Base-by-base conservation (phyloP, 2,888 invertebrate genomes). In the Dusona sp. region DNA sequence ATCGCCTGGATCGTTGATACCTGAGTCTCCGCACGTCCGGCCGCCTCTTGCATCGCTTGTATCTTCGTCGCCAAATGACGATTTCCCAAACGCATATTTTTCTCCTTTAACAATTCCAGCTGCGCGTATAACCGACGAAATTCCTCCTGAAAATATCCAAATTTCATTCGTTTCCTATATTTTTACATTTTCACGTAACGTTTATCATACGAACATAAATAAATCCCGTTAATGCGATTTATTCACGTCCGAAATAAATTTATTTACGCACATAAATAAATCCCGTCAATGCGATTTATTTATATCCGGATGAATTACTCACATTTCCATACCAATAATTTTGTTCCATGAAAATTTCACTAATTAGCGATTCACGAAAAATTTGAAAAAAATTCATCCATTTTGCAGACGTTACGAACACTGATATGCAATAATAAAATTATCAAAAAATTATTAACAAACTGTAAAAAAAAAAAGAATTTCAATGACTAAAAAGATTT, bases 41-140 rank as follows among this genome's bases (percentile, higher is more conserved):
- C 97, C 0, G 97, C 97, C 85, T 97, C 97, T 91, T 97, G 97
- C 98, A 98, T 98, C 8, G 97, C 97, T 0, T 96, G 95, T 88
- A 98, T 97, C 91, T 97, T 97, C 80, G 96, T 96, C 19, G 96
- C 97, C 86, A 98, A 94, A 83, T 96, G 96, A 25, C 96, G 95
- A 91, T 97, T 97, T 0, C 97, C 96, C 25, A 97, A 95, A 87
- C 97, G 96, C 95, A 96, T 95, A 91, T 97, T 96, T 85, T 97
- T 96, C 90, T 98, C 98, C 89, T 97, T 97, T n/a, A 98, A 95
- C 84, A 97, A 95, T 89, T 98, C 98, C 64, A 98, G 94, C 92
- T 98, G 98, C 61, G 96, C 96, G 94, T 97, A 97, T 54, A 98
- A 95, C 88, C 97, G 96, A 89, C 96, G 95, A 92, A 98, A 98